Evolutionary conservation across 2,113 vertebrate species (phyloP), one percentile per base, ranked within the genome.

Genomic region (Myotis yumanensis): DNA sequence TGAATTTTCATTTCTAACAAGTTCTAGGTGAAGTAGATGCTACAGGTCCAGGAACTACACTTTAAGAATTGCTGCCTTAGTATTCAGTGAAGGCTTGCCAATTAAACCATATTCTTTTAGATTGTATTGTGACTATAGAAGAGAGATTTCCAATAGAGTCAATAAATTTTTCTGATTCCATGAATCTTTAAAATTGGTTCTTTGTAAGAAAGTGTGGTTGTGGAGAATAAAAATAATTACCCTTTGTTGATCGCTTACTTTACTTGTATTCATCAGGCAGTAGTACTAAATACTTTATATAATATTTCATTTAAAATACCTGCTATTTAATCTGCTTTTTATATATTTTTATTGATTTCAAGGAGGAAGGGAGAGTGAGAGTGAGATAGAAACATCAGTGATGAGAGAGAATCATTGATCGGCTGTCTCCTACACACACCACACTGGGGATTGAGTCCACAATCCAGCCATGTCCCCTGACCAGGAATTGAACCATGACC

Each of bases 281-380:
- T 14, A 59, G 35, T 69, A 84, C 11, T 43, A 68, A 90, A 28
- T 89, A 69, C 37, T 83, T 92, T 87, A 16, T 57, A 28, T 87
- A 68, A 20, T 86, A 59, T 54, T 54, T 81, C 15, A 68, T 59
- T 93, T 93, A 91, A 94, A 87, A 64, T 51, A 77, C n/a, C 9
- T 83, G 46, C 17, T 90, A 72, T 66, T 76, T 90, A 80, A 90
- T 76, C 30, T 94, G 54, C 52, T 59, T 57, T 85, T 84, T 64
- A 51, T 51, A 51, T 16, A 51, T 51, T 17, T 84, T 51, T 75
- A 43, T 69, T 59, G 57, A 59, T 25, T 59, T 59, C 10, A 59
- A 23, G 54, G 57, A 11, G 57, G 57, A 59, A 23, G 23, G 57
- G 22, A 59, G 57, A 59, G 57, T 10, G 22, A 59, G 57, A 59